Conservation (phyloP, 2,113 vertebrate species). For the Vombatus ursinus region DNA sequence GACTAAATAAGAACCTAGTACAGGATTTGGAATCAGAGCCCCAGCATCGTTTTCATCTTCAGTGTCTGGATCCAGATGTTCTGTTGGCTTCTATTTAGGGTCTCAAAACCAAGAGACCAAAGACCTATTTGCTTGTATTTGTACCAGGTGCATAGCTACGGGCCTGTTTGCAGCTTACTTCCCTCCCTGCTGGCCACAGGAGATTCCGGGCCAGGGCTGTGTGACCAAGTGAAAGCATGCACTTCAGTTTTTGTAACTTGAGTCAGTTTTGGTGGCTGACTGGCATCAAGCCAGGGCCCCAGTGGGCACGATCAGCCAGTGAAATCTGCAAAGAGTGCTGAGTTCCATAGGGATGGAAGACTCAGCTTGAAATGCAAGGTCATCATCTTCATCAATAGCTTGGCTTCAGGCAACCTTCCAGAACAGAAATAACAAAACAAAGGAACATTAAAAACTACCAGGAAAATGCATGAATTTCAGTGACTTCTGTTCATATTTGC, state of each 20-base stretch:
- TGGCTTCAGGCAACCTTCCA: slow-evolving; percentile 6
- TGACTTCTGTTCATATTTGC: background rate
- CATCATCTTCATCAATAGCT: background rate
- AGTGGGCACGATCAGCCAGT: background rate
- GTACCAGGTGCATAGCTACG: background rate
- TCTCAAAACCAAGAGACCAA: background rate
- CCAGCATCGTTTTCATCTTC: background rate
- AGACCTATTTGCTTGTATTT: background rate
- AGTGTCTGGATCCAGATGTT: background rate
- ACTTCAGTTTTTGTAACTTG: background rate
- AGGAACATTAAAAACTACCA: background rate
- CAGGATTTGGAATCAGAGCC: background rate
- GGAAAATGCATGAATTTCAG: slow-evolving; percentile 14
- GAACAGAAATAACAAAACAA: slow-evolving; percentile 31
- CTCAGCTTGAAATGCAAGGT: background rate
- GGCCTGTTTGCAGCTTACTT: background rate
- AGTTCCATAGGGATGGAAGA: background rate
- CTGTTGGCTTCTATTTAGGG: background rate
- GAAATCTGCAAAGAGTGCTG: background rate
- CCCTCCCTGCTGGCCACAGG: background rate
- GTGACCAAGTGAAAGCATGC: background rate
- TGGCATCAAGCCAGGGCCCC: background rate
- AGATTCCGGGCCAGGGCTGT: background rate
- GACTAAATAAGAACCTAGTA: background rate
- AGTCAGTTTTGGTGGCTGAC: background rate